phyloP scores from a whole-genome alignment of 2,888 invertebrate species.

The Drymonia ruficornis region DNA sequence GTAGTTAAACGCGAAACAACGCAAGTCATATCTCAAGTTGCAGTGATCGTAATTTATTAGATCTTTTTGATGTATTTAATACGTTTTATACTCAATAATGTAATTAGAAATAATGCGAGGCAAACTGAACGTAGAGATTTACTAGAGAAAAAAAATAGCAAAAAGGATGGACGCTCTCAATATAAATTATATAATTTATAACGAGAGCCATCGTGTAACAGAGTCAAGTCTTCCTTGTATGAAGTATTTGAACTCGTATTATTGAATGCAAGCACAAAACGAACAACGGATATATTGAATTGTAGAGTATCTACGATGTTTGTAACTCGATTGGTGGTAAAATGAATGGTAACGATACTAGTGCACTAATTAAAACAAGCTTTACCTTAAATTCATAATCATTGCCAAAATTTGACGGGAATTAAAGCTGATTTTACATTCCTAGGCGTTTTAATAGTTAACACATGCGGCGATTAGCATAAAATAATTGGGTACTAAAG shows the following conservation, averaged over 20 bases:
- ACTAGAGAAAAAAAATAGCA: slow-evolving; percentile 48
- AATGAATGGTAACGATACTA: slow-evolving; percentile 34
- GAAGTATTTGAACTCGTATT: slow-evolving; percentile 25
- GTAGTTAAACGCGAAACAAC: slow-evolving; percentile 2
- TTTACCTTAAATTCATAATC: slow-evolving; percentile 47
- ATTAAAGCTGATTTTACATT: slow-evolving; percentile 66
- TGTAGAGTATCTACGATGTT: slow-evolving; percentile 42
- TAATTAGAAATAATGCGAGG: slow-evolving; percentile 68
- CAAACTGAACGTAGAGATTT: slow-evolving; percentile 43
- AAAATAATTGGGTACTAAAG: slow-evolving; percentile 41
- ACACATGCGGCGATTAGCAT: slow-evolving; percentile 36
- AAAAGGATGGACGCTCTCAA: slow-evolving; percentile 34
- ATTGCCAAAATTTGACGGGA: slow-evolving; percentile 68
- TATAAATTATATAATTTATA: background rate
- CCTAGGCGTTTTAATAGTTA: slow-evolving; percentile 55
- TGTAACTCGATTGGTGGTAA: slow-evolving; percentile 24
- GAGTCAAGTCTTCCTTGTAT: slow-evolving; percentile 39
- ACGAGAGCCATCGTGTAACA: background rate
- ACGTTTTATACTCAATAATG: slow-evolving; percentile 80
- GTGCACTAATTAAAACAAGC: slow-evolving; percentile 44
- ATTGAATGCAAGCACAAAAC: slow-evolving; percentile 38
- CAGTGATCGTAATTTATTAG: slow-evolving; percentile 62
- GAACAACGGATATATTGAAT: slow-evolving; percentile 37
- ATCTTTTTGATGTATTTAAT: slow-evolving; percentile 80
- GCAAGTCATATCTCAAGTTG: slow-evolving; percentile 57